These are phyloP conservation scores for Elaeidobius kamerunicus DNA, from an alignment of 2,888 invertebrate genomes.

Conservation along the genomic window DNA sequence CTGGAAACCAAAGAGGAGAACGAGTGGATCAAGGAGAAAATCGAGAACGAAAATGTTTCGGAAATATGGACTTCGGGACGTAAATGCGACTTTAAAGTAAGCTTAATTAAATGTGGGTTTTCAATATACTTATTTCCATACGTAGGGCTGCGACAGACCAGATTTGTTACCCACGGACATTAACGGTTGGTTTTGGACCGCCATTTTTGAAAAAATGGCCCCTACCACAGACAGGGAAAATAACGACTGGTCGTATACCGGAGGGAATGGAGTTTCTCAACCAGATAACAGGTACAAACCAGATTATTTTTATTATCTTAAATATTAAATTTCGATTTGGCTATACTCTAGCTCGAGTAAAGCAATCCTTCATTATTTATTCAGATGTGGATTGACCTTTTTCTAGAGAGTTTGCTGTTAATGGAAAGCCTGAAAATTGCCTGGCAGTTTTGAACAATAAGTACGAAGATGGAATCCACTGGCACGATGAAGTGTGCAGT, in stretches of 20 bases:
- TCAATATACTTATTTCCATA: background rate
- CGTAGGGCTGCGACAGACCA: constrained; percentile 67
- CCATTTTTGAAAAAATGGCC: constrained; percentile 72
- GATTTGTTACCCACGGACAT: constrained; percentile 71
- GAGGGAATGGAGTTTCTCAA: constrained; percentile 76
- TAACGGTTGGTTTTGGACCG: constrained; percentile 87
- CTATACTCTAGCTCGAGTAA: too few species aligned
- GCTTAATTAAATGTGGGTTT: background rate
- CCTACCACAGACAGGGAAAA: constrained; percentile 70
- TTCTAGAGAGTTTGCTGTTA: constrained; percentile 20
- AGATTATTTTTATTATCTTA: too few species aligned
- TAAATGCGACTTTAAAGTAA: constrained; percentile 70
- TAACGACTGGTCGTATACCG: constrained; percentile 79
- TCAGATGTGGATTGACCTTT: too few species aligned
- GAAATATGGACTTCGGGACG: constrained; percentile 85
- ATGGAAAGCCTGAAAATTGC: constrained; percentile 25
- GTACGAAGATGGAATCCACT: constrained; percentile 28
- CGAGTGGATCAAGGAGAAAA: constrained; percentile 74
- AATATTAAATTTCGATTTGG: too few species aligned
- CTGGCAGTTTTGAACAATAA: constrained; percentile 27
- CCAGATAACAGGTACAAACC: constrained; percentile 71
- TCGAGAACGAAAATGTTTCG: constrained; percentile 52
- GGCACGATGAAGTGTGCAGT: constrained; percentile 29
- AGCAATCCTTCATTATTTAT: too few species aligned
- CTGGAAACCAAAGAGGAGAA: constrained; percentile 75